Evolutionary conservation across 2,888 invertebrate species (phyloP).

Genomic region (Torymus auratus): DNA sequence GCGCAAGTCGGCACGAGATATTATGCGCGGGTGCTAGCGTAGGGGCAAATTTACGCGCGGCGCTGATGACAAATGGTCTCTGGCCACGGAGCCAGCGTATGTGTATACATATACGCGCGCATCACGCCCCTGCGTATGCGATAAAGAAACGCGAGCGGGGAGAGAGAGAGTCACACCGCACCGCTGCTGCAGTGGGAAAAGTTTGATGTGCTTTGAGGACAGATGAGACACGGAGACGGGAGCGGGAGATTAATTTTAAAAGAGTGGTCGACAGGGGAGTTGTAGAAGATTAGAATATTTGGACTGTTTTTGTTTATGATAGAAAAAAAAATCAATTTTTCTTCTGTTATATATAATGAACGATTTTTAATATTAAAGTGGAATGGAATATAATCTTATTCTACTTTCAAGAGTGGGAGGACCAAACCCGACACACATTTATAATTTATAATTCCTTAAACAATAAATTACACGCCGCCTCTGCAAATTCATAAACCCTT

Average conservation of each 20-base stretch:
- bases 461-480: no score
- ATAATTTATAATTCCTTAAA: no score
- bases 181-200: neutral
- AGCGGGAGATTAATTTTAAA: neutral
- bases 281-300: no score
- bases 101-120: neutral
- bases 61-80: constrained; percentile 74
- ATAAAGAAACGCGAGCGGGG: constrained; percentile 24
- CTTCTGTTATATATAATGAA: no score
- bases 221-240: neutral
- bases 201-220: neutral
- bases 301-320: no score
- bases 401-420: no score
- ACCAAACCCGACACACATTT: no score
- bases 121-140: neutral
- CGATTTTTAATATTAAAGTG: no score
- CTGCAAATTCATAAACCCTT: no score
- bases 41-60: constrained; percentile 71
- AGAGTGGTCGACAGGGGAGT: neutral
- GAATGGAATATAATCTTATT: no score
- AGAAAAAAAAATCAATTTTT: no score
- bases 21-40: constrained; percentile 42
- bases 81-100: no score
- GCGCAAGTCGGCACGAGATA: constrained; percentile 26
- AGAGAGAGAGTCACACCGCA: neutral